Evolutionary conservation across 2,113 vertebrate species (phyloP).

Genomic region (Semnornis frantzii): DNA sequence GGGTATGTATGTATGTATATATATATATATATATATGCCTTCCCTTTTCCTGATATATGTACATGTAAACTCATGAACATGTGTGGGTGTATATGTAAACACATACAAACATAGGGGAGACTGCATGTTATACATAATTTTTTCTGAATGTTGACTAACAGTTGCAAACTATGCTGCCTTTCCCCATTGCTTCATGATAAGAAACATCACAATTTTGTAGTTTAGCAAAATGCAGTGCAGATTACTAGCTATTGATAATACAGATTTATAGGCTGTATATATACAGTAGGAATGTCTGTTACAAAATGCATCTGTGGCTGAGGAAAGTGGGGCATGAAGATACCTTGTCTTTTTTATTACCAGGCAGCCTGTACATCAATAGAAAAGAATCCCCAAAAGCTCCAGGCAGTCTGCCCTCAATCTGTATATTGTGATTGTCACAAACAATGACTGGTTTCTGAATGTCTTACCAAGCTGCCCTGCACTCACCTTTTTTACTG

Average conservation of each 20-base stretch:
- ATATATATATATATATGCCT: background rate
- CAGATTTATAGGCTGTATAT: background rate
- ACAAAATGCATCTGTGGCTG: background rate
- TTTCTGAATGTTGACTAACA: background rate
- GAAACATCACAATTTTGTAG: background rate
- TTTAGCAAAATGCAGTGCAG: background rate
- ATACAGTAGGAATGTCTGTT: background rate
- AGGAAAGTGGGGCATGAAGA: background rate
- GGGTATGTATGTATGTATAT: background rate
- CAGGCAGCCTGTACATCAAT: background rate
- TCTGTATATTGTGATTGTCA: background rate
- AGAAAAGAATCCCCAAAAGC: background rate
- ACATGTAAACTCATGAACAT: background rate
- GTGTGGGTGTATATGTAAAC: background rate
- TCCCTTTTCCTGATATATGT: too few relatives aligned
- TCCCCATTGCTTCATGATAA: background rate
- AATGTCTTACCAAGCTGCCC: background rate
- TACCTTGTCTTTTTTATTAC: background rate
- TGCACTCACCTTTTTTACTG: background rate
- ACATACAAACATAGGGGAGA: background rate
- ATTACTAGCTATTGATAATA: background rate
- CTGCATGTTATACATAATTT: background rate
- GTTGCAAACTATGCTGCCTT: background rate
- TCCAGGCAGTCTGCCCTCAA: background rate
- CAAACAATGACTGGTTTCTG: background rate